A percentile compares a stretch with the other conserved stretches of the same genome.
These are phyloP conservation scores for Pseudorasbora parva DNA, from an alignment of 2,113 vertebrate species.

Conservation along the genomic window DNA sequence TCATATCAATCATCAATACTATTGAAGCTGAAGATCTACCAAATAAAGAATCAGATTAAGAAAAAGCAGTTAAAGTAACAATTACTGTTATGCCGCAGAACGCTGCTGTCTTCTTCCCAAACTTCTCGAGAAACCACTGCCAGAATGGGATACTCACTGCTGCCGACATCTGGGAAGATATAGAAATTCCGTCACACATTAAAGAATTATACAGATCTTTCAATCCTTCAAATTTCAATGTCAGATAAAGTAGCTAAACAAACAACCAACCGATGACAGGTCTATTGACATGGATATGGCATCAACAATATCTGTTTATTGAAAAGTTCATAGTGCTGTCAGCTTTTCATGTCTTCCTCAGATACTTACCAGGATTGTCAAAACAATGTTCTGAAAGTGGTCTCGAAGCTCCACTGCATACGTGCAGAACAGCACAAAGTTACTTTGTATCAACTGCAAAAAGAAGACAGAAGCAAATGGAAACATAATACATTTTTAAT, in stretches of 20 bases:
- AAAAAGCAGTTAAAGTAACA: slow-evolving; percentile 35
- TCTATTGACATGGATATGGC: neutral
- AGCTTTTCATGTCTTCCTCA: neutral
- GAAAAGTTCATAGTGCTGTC: neutral
- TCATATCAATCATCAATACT: neutral
- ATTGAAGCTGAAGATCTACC: neutral
- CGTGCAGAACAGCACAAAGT: slow-evolving; percentile 95
- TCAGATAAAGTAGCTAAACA: neutral
- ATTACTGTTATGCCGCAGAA: slow-evolving; percentile 90
- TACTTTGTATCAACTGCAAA: slow-evolving; percentile 89
- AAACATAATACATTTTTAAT: neutral
- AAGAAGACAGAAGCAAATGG: slow-evolving; percentile 29
- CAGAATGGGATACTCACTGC: slow-evolving; percentile 89
- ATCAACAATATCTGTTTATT: neutral
- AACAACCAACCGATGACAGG: neutral
- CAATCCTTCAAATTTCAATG: neutral
- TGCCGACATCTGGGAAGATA: slow-evolving; percentile 82
- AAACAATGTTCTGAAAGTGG: slow-evolving; percentile 91
- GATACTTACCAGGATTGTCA: slow-evolving; percentile 91
- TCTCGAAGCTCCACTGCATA: slow-evolving; percentile 85
- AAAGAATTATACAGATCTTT: neutral
- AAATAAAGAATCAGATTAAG: neutral
- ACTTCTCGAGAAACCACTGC: slow-evolving; percentile 90
- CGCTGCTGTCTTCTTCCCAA: slow-evolving; percentile 93
- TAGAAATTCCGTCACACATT: neutral